Evolutionary conservation across 2,888 invertebrate species (phyloP).

Genomic region (Machimus atricapillus): DNA sequence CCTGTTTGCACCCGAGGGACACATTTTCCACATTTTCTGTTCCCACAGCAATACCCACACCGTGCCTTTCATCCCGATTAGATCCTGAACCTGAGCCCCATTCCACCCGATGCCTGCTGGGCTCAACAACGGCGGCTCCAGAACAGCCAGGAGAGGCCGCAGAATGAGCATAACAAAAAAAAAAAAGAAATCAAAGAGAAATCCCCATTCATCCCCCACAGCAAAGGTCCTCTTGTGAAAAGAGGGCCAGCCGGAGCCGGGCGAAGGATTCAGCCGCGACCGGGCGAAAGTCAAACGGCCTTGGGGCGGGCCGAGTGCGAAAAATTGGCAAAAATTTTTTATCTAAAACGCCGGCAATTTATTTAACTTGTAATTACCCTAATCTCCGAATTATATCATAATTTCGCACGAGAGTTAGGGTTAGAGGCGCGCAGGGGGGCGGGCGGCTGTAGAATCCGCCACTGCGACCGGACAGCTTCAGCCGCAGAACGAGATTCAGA

Average conservation of each 20-base stretch:
- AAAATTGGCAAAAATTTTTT: constrained; percentile 42
- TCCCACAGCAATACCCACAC: constrained; percentile 15
- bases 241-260: neutral
- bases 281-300: neutral
- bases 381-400: constrained; percentile 47
- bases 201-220: neutral
- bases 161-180: neutral
- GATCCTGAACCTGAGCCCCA: neutral
- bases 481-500: neutral
- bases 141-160: neutral
- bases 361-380: constrained; percentile 47
- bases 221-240: neutral
- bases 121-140: neutral
- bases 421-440: neutral
- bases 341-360: constrained; percentile 46
- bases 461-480: neutral
- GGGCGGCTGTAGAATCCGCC: neutral
- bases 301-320: neutral
- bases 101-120: neutral
- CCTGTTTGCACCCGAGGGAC: constrained; percentile 42
- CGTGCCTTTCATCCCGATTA: constrained; percentile 27
- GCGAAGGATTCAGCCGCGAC: neutral
- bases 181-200: neutral
- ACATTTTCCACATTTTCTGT: constrained; percentile 38
- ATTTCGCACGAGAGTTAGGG: constrained; percentile 31